Conservation (phyloP, 2,888 invertebrate genomes). For the Prenolepis imparis region DNA sequence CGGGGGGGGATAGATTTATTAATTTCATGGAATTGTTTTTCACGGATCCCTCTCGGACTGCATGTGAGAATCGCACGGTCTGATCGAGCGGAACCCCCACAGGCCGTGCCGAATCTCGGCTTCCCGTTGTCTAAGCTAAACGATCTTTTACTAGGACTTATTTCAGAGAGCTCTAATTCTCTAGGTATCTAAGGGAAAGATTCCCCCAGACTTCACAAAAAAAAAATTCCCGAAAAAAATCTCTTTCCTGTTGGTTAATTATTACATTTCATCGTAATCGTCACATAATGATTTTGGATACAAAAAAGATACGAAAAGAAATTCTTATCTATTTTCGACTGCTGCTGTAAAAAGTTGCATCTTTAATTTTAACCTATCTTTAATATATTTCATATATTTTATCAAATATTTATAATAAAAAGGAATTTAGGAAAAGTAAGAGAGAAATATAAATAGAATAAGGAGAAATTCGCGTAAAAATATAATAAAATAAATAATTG, state of each 20-base stretch:
- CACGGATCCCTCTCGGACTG: slow-evolving; percentile 15
- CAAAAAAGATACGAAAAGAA: neutral
- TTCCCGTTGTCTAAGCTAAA: slow-evolving; percentile 69
- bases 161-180: neutral
- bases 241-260: neutral
- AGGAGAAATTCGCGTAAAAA: neutral
- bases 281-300: neutral
- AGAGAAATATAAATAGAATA: neutral
- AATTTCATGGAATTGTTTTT: slow-evolving; percentile 74
- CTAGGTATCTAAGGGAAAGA: neutral
- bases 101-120: slow-evolving; percentile 78
- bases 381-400: neutral
- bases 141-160: slow-evolving; percentile 10
- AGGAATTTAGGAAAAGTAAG: neutral
- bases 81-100: slow-evolving; percentile 75
- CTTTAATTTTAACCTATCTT: neutral
- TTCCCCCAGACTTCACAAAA: neutral
- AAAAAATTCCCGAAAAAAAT: neutral
- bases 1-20: slow-evolving; percentile 65
- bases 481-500: neutral
- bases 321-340: neutral
- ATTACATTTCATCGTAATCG: neutral
- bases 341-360: neutral
- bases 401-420: neutral
- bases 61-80: slow-evolving; percentile 44